These are phyloP conservation scores for Lepas anatifera DNA, from an alignment of 2,888 invertebrate genomes.

Conservation along the genomic window DNA sequence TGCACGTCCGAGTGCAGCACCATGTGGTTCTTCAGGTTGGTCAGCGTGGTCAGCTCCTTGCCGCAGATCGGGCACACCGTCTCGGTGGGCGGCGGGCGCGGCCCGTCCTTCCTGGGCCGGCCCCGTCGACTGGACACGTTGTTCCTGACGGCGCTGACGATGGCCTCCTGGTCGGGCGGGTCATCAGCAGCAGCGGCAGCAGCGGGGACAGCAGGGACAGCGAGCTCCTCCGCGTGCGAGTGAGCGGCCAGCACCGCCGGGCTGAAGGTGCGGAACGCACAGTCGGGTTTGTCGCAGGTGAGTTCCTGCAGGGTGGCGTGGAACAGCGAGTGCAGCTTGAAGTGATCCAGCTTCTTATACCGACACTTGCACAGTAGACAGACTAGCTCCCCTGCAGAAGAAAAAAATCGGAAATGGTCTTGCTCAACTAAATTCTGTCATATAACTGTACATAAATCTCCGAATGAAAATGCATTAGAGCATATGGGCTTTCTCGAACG, in stretches of 20 bases:
- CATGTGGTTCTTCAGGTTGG: conserved; percentile 11
- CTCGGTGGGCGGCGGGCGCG: background rate
- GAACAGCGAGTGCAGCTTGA: conserved; percentile 11
- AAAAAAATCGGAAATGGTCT: too few relatives aligned
- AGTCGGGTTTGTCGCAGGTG: background rate
- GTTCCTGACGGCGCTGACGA: background rate
- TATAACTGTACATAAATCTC: too few relatives aligned
- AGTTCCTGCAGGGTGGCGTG: background rate
- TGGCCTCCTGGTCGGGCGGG: background rate
- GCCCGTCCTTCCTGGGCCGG: background rate
- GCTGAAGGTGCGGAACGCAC: background rate
- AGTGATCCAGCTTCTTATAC: background rate
- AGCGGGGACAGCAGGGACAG: too few relatives aligned
- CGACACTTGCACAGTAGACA: background rate
- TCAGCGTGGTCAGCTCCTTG: conserved; percentile 1
- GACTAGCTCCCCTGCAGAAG: background rate
- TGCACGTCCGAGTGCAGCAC: conserved; percentile 10
- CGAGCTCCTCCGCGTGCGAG: background rate
- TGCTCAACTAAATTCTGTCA: too few relatives aligned
- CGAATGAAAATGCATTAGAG: too few relatives aligned
- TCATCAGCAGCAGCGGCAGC: background rate
- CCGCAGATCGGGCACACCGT: background rate
- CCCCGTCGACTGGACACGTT: background rate
- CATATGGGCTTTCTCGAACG: too few relatives aligned
- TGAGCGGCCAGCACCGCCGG: background rate